A percentile compares a stretch with the other conserved stretches of the same genome.
Evolutionary conservation across 2,113 vertebrate species (phyloP).

Genomic region (Rattus rattus): DNA sequence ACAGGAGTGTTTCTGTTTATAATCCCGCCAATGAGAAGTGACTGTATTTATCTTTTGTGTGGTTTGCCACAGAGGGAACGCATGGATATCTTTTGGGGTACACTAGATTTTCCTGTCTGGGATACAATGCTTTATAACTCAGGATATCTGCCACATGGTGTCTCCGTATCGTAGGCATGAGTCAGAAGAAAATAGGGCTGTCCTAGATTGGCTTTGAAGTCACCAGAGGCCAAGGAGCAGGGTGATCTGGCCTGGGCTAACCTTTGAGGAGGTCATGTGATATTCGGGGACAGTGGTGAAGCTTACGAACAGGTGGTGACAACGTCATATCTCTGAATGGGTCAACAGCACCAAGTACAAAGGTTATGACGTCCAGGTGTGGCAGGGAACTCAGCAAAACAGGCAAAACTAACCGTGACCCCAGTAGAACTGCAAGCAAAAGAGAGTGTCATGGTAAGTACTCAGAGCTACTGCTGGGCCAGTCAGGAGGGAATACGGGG

Average conservation of each 20-base stretch:
- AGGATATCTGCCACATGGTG: background rate
- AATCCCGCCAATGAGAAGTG: background rate
- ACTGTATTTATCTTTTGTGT: background rate
- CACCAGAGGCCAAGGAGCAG: background rate
- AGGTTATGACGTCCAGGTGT: background rate
- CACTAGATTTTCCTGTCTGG: background rate
- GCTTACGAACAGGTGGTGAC: background rate
- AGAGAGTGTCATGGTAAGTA: background rate
- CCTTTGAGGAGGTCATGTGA: background rate
- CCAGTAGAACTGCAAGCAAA: background rate
- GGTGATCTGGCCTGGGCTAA: background rate
- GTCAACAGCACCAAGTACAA: background rate
- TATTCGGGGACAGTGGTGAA: background rate
- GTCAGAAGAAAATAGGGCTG: background rate
- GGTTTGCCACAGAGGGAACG: background rate
- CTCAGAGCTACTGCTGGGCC: background rate
- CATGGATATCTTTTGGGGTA: background rate
- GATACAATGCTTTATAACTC: background rate
- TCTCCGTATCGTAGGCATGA: background rate
- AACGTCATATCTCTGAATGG: background rate
- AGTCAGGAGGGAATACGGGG: background rate
- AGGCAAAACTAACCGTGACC: background rate
- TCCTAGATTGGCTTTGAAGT: background rate
- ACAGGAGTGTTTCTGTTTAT: background rate
- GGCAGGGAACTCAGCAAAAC: background rate